Percentiles rank a stretch among this genome's conserved stretches.
Evolutionary conservation across 1,140 invertebrate species (phyloP).

Genomic region (Drosophila ironensis): DNA sequence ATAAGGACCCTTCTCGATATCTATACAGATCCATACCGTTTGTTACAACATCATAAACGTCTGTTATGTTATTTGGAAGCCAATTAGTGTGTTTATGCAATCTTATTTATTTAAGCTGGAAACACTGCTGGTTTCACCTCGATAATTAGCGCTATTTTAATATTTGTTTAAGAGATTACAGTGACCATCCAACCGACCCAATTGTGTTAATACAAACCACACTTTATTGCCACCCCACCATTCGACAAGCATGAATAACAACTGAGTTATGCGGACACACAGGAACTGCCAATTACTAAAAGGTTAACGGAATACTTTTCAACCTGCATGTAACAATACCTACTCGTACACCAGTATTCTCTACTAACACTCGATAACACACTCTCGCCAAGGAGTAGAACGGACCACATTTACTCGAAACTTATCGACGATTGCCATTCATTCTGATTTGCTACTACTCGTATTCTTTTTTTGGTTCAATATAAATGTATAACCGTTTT

Average conservation of each 20-base stretch:
- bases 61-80: not conserved
- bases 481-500: conserved; percentile 79
- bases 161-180: conserved; percentile 23
- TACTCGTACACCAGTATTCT: conserved; percentile 1
- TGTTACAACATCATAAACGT: too few relatives aligned
- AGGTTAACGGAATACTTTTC: conserved; percentile 26
- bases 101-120: not conserved
- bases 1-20: not conserved
- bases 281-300: conserved; percentile 30
- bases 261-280: conserved; percentile 25
- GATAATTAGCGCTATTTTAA: conserved; percentile 6
- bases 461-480: conserved; percentile 59
- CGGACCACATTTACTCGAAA: conserved; percentile 42
- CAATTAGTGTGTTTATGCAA: not conserved
- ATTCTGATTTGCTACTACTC: conserved; percentile 62
- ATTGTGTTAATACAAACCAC: conserved; percentile 15
- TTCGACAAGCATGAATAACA: conserved; percentile 30
- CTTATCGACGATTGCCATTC: conserved; percentile 49
- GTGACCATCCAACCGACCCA: conserved; percentile 9
- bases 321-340: conserved; percentile 27
- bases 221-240: conserved; percentile 23
- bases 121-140: too few relatives aligned
- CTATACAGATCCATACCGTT: not conserved
- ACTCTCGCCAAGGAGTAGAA: conserved; percentile 30
- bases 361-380: conserved; percentile 32